Base-by-base conservation (phyloP, 2,113 vertebrate species). In the Nematolebias whitei region DNA sequence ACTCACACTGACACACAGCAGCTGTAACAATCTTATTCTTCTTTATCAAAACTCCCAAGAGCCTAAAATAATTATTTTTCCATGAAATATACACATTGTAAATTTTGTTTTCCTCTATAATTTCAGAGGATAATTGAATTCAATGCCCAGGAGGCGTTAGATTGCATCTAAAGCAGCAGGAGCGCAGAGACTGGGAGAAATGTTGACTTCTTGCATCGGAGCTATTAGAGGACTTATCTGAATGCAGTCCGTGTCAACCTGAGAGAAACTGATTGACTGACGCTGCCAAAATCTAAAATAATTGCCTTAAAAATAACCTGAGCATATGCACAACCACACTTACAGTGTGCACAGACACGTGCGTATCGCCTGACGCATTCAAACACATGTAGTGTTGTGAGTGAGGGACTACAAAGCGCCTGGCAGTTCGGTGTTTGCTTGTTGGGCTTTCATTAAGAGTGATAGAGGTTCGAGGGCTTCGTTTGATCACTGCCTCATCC, bases 251-350 rank as follows among this genome's bases (percentile, higher is more conserved):
- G 20, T 66, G 78, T 88, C 78, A 47, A 54, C 47, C 63, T 45
- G 68, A 40, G 78, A 48, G 68, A 18, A 49, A 26, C 13, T 2
- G 61, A 78, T 65, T 80, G 83, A 86, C 70, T 79, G 83, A 84
- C 26, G 40, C 48, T 26, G 61, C 63, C 74, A 69, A 75, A 74
- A 83, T 77, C 6, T 68, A 62, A 80, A 75, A 79, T 84, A 88
- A 87, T 86, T 89, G 83, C 79, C 85, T 79, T 75, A 76, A 83
- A 85, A 87, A 86, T 68, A 80, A 80, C 74, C 68, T 19, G 26
- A 57, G 60, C 50, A 68, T 53, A 15, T 19, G 32, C 14, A 12
- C 32, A 69, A n/a, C 2, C 22, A 41, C 26, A 50, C 43, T 50
- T 5, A 20, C 56, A 55, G 53, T 50, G 9, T 56, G 24, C 55